These are phyloP conservation scores for Bombylius major DNA, from an alignment of 2,888 invertebrate genomes.

Conservation along the genomic window DNA sequence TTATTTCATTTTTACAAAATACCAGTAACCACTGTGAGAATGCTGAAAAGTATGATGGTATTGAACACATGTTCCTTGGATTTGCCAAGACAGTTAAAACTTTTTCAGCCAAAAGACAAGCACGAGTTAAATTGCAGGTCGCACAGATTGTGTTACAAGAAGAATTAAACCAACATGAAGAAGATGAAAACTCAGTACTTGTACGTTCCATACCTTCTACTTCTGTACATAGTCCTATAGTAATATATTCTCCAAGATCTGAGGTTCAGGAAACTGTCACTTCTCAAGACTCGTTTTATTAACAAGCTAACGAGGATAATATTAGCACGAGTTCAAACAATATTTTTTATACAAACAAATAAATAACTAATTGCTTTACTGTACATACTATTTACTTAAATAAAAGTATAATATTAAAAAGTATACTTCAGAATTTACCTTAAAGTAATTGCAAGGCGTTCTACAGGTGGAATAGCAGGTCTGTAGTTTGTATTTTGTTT, in stretches of 20 bases:
- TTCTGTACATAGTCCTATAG: too few species aligned
- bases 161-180: background rate
- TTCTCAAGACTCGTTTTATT: too few species aligned
- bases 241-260: too few species aligned
- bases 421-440: background rate
- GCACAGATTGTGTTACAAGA: background rate
- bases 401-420: constrained; percentile 1
- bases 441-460: background rate
- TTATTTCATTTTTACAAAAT: background rate
- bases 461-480: background rate
- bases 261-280: too few species aligned
- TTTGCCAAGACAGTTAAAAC: background rate
- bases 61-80: background rate
- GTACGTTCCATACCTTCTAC: too few species aligned
- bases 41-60: background rate
- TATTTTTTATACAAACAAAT: too few species aligned
- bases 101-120: constrained; percentile 3
- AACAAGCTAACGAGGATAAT: too few species aligned
- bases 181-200: too few species aligned
- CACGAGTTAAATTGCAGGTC: background rate
- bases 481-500: too few species aligned
- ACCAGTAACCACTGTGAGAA: background rate
- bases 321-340: too few species aligned
- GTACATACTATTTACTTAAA: too few species aligned
- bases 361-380: too few species aligned